Base-by-base conservation (phyloP, 2,113 vertebrate species). In the Pseudorhombus dupliciocellatus region DNA sequence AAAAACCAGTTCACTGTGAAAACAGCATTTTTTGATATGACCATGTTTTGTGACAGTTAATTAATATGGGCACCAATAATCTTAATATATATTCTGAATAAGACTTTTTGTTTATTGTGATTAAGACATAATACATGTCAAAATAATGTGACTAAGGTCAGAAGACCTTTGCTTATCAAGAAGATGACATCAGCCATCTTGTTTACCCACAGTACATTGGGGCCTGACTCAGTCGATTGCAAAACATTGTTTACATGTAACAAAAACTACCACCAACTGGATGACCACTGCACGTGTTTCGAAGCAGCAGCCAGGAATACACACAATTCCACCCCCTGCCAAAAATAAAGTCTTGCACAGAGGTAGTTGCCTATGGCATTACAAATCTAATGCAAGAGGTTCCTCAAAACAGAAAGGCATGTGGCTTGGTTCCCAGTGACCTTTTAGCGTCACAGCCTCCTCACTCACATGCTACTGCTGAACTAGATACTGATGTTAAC, bases 341-440 rank as follows among this genome's bases (percentile, higher is more conserved):
- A 86, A 84, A 85, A 87, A 77, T 74, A 65, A 81, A 84, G 21
- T 61, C 66, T 69, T 72, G 67, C 37, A 55, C 53, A 76, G 82
- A 87, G 26, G 7, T 50, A 72, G 78, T 61, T 77, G 81, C 54
- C 60, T 57, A 63, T 59, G 21, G 0, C 16, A 58, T 58, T 67
- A 65, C 67, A 76, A 26, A 73, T 75, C 77, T 18, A 70, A 69
- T 30, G 6, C 37, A 57, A 50, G 65, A 53, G 65, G 65, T 53
- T 76, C 73, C 84, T 80, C 77, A 83, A 87, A 90, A 84, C 86
- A 89, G 81, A 89, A 83, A 76, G 86, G 89, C 75, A 93, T 89
- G 89, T 66, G 79, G 64, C 57, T 28, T 9, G 9, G 57, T 59
- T 80, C 66, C 73, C 70, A 54, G 46, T 67, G 81, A 83, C 82